phyloP scores from a whole-genome alignment of 2,797 vertebrate species.

The Nannoperca australis region DNA sequence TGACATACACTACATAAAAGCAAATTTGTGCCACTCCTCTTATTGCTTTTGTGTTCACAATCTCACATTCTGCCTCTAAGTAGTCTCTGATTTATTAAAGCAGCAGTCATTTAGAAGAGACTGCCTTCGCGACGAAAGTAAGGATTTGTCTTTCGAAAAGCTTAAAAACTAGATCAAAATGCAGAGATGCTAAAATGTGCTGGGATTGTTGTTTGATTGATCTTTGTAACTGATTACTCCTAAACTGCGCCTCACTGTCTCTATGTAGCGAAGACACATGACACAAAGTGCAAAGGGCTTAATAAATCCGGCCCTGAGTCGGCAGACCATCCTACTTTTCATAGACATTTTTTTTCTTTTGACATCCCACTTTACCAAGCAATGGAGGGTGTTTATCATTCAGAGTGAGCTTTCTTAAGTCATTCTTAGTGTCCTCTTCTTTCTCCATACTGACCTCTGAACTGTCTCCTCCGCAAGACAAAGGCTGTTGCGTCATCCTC shows the following conservation, averaged over 20 bases:
- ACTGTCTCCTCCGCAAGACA: slow-evolving; percentile 35
- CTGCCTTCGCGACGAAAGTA: not conserved
- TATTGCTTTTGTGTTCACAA: not conserved
- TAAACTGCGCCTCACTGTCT: not conserved
- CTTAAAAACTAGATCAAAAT: not conserved
- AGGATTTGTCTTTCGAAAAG: not conserved
- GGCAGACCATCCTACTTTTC: not conserved
- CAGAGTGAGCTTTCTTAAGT: slow-evolving; percentile 40
- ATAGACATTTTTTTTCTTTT: slow-evolving; percentile 10
- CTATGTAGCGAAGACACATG: not conserved
- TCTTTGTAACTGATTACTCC: not conserved
- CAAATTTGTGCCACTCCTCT: not conserved
- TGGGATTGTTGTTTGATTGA: not conserved
- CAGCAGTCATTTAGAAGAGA: not conserved
- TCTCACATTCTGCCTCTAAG: not conserved
- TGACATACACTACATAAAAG: not conserved
- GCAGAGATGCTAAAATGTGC: not conserved
- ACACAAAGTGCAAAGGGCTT: not conserved
- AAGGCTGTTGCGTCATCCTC: slow-evolving; percentile 20
- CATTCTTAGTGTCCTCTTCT: slow-evolving; percentile 31
- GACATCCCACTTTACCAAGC: not conserved
- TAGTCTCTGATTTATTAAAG: not conserved
- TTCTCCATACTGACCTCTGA: slow-evolving; percentile 49
- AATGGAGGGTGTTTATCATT: slow-evolving; percentile 48
- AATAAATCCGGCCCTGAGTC: not conserved